Conservation (phyloP, 2,113 vertebrate species). For the Cepphus grylle region DNA sequence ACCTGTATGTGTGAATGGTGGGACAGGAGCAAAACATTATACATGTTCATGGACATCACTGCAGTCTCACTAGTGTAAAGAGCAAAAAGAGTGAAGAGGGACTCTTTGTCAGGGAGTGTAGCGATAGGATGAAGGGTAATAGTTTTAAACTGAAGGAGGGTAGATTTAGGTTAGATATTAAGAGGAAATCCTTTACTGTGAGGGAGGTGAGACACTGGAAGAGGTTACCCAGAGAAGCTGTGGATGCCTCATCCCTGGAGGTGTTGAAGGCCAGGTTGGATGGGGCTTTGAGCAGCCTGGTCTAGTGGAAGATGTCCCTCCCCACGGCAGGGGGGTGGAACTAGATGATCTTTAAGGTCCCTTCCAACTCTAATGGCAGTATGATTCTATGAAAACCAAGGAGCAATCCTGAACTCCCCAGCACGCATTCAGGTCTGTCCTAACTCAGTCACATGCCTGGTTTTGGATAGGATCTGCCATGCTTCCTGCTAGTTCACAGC, state of each 20-base stretch:
- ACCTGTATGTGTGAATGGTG: not conserved
- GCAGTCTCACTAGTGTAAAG: not conserved
- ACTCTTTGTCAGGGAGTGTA: not conserved
- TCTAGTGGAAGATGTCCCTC: not conserved
- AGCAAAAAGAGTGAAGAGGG: not conserved
- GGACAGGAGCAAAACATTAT: not conserved
- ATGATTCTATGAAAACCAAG: not conserved
- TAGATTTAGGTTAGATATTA: too few species aligned
- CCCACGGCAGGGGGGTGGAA: not conserved
- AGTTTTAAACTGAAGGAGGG: not conserved
- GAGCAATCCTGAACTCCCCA: not conserved
- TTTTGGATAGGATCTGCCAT: not conserved
- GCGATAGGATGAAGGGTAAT: not conserved
- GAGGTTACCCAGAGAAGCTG: not conserved
- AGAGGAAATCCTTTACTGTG: too few species aligned
- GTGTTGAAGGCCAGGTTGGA: not conserved
- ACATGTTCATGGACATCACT: fast-evolving
- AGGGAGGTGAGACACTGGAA: not conserved
- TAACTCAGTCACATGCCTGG: not conserved
- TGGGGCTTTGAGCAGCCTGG: not conserved
- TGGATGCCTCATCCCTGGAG: not conserved
- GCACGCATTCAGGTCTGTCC: not conserved
- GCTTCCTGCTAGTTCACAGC: not conserved
- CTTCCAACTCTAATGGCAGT: not conserved
- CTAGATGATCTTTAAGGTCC: not conserved